A percentile compares a stretch with the other conserved stretches of the same genome.
Evolutionary conservation across 1,140 invertebrate species (phyloP).

Genomic region (Andrena cerasifolii): DNA sequence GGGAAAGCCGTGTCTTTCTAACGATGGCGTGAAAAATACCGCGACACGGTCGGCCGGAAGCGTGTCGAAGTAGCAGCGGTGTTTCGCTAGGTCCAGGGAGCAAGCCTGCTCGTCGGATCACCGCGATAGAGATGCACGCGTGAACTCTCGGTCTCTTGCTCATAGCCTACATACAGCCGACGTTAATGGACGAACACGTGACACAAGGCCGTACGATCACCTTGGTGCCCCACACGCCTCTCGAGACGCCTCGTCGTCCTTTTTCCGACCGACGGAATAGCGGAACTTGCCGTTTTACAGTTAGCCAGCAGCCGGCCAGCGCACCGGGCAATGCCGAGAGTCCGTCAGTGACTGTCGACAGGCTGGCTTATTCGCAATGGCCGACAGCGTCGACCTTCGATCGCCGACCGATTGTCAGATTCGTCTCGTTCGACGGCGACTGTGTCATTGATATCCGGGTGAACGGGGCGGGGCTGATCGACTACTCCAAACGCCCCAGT

Average conservation of each 20-base stretch:
- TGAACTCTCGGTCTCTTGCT: constrained; percentile 26
- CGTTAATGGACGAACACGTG: constrained; percentile 51
- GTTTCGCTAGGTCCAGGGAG: neutral
- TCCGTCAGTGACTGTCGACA: constrained; percentile 1
- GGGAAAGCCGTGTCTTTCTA: neutral
- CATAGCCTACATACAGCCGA: constrained; percentile 46
- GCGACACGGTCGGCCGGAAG: constrained; percentile 9
- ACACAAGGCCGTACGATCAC: constrained; percentile 65
- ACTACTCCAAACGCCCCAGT: no score
- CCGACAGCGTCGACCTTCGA: constrained; percentile 4
- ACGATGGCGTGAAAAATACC: neutral
- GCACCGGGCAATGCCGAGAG: neutral
- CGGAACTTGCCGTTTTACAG: constrained; percentile 62
- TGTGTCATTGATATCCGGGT: no score
- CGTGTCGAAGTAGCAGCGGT: neutral
- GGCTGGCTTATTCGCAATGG: neutral
- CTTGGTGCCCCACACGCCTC: constrained; percentile 52
- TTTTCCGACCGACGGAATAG: constrained; percentile 53
- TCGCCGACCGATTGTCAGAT: neutral
- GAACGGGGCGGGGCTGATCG: no score
- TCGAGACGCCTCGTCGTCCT: constrained; percentile 50
- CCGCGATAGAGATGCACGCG: neutral
- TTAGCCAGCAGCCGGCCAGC: constrained; percentile 32
- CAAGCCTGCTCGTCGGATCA: neutral
- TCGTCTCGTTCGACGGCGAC: no score